phyloP scores from a whole-genome alignment of 2,888 invertebrate species.

The Mimas tiliae region DNA sequence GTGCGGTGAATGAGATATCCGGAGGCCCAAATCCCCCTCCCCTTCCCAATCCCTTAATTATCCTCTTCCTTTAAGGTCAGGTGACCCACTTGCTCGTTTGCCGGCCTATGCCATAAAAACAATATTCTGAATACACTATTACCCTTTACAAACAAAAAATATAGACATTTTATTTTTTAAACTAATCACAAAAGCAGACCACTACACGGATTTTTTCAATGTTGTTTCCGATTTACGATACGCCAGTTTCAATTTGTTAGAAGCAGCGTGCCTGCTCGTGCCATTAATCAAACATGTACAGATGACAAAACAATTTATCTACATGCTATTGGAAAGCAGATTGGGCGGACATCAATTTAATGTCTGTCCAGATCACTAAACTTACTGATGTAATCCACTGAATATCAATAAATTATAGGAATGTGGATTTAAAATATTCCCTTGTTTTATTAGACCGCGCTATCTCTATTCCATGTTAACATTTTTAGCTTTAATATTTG shows the following conservation, averaged over 20 bases:
- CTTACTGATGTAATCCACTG: slow-evolving; percentile 31
- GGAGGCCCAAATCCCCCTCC: too few species aligned
- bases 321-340: slow-evolving; percentile 17
- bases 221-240: too few species aligned
- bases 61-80: too few species aligned
- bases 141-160: too few species aligned
- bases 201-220: too few species aligned
- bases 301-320: slow-evolving; percentile 24
- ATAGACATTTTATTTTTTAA: too few species aligned
- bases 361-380: slow-evolving; percentile 39
- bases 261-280: not conserved
- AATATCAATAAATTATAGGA: slow-evolving; percentile 40
- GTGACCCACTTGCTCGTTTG: too few species aligned
- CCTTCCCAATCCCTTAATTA: too few species aligned
- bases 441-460: not conserved
- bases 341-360: slow-evolving; percentile 26
- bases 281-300: slow-evolving; percentile 22
- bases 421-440: slow-evolving; percentile 37
- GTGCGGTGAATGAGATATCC: too few species aligned
- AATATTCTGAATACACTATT: too few species aligned
- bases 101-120: too few species aligned
- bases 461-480: not conserved
- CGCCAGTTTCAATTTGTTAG: slow-evolving; percentile 1
- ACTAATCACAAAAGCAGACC: too few species aligned
- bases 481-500: not conserved